These are phyloP conservation scores for Molossus alvarezi DNA, from an alignment of 2,797 vertebrate species.

Conservation along the genomic window DNA sequence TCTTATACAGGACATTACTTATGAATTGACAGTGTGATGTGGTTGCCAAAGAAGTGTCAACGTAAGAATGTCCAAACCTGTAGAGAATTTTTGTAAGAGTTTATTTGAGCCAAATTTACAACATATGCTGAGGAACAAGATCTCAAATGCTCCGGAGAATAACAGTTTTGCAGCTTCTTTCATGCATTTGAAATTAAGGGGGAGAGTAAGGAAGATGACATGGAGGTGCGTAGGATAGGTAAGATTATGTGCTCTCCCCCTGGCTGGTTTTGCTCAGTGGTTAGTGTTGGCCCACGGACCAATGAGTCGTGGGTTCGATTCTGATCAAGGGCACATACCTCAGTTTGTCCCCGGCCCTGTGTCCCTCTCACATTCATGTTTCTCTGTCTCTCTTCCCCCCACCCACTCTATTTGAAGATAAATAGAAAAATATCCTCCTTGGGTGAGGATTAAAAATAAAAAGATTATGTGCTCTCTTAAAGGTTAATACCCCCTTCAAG, in stretches of 20 bases:
- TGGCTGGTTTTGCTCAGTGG: too few species aligned
- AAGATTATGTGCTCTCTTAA: not conserved
- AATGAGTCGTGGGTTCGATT: too few species aligned
- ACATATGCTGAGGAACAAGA: not conserved
- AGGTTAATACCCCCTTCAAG: not conserved
- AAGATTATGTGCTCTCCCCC: not conserved
- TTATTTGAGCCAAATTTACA: not conserved
- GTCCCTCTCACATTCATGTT: too few species aligned
- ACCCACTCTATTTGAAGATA: too few species aligned
- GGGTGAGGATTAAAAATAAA: too few species aligned
- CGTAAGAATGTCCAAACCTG: not conserved
- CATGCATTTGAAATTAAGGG: not conserved
- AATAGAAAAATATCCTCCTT: too few species aligned
- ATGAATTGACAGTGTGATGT: slow-evolving; percentile 34
- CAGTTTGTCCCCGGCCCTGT: too few species aligned
- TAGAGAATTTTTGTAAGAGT: not conserved
- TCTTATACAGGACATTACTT: not conserved
- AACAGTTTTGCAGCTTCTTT: not conserved
- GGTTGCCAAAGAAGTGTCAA: not conserved
- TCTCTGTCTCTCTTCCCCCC: too few species aligned
- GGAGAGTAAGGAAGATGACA: not conserved
- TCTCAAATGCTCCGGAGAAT: not conserved
- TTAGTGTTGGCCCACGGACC: too few species aligned
- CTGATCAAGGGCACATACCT: too few species aligned
- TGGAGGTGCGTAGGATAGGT: not conserved